These are phyloP conservation scores for Hyppa rectilinea DNA, from an alignment of 2,888 invertebrate species.

Conservation along the genomic window DNA sequence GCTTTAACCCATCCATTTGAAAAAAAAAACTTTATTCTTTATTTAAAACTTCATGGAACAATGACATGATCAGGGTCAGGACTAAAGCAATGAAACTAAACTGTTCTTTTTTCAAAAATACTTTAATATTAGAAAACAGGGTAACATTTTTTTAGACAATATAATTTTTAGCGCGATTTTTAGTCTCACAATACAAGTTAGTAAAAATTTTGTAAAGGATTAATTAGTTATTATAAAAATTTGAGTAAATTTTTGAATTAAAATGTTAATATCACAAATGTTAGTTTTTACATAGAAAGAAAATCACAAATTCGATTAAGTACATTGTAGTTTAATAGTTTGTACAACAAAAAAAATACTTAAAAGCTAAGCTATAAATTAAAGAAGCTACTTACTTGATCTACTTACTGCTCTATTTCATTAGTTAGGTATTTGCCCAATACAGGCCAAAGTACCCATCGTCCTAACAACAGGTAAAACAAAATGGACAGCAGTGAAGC, in stretches of 20 bases:
- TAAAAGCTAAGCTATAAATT: constrained; percentile 55
- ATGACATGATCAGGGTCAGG: constrained; percentile 73
- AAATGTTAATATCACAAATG: constrained; percentile 68
- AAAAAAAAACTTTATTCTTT: constrained; percentile 51
- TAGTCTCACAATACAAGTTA: constrained; percentile 64
- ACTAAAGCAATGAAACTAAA: constrained; percentile 89
- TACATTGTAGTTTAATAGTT: constrained; percentile 60
- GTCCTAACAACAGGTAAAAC: constrained; percentile 27
- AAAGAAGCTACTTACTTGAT: constrained; percentile 39
- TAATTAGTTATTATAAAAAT: constrained; percentile 49
- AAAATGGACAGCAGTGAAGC: constrained; percentile 6
- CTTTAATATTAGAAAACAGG: constrained; percentile 79
- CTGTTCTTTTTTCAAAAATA: constrained; percentile 72
- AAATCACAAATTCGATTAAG: constrained; percentile 64
- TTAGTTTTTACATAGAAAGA: constrained; percentile 58
- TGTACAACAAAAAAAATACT: constrained; percentile 54
- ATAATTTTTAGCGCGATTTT: constrained; percentile 57
- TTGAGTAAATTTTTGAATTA: constrained; percentile 49
- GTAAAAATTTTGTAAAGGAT: constrained; percentile 54
- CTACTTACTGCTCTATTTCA: constrained; percentile 3
- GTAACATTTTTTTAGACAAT: constrained; percentile 67
- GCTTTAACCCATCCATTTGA: constrained; percentile 83
- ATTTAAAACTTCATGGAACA: constrained; percentile 53
- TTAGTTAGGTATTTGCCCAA: background rate
- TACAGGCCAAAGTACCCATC: constrained; percentile 6